A percentile compares a stretch with the other conserved stretches of the same genome.
Evolutionary conservation across 1,140 invertebrate species (phyloP).

Genomic region (Apis dorsata): DNA sequence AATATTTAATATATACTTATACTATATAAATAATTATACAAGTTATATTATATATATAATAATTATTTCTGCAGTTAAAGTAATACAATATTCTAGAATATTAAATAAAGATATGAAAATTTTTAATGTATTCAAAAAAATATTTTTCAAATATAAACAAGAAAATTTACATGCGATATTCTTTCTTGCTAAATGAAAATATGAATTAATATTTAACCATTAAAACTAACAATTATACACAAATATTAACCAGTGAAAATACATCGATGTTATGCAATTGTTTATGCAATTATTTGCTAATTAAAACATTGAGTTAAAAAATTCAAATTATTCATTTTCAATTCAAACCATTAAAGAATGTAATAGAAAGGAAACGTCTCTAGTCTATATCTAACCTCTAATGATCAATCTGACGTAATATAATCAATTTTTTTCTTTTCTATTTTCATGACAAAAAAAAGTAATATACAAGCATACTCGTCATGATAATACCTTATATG

Average conservation of each 20-base stretch:
- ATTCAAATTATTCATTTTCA: background rate
- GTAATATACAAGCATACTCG: background rate
- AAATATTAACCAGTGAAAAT: background rate
- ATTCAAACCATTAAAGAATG: slow-evolving; percentile 1
- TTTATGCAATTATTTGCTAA: background rate
- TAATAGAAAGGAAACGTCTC: background rate
- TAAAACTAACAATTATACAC: too few relatives aligned
- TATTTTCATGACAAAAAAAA: background rate
- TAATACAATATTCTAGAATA: too few relatives aligned
- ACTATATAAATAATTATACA: too few relatives aligned
- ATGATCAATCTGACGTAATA: background rate
- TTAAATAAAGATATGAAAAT: too few relatives aligned
- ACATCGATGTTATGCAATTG: slow-evolving; percentile 1
- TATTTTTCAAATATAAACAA: background rate
- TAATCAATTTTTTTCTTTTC: background rate
- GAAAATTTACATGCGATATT: background rate
- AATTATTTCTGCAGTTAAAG: too few relatives aligned
- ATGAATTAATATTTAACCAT: background rate
- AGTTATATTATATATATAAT: too few relatives aligned
- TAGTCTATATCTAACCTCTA: background rate
- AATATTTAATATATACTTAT: too few relatives aligned
- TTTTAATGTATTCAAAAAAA: background rate
- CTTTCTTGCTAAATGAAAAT: background rate
- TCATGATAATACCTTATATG: too few relatives aligned
- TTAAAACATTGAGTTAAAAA: background rate